phyloP scores from a whole-genome alignment of 2,797 vertebrate species.

The Smutsia gigantea region DNA sequence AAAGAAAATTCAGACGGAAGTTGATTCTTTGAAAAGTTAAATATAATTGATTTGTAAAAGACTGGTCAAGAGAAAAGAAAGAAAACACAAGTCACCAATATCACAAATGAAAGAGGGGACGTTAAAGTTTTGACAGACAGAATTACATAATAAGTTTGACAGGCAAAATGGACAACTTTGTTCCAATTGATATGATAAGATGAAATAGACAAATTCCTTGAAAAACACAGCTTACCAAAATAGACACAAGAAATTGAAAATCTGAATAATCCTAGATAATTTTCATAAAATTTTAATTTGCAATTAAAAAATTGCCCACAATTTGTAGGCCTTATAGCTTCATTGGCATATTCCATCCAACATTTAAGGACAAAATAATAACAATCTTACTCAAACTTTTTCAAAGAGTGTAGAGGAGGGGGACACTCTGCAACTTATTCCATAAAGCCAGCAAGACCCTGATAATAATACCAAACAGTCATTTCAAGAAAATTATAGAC shows the following conservation, averaged over 20 bases:
- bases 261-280: slow-evolving; percentile 20
- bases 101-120: neutral
- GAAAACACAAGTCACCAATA: slow-evolving; percentile 20
- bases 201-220: slow-evolving; percentile 23
- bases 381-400: slow-evolving; percentile 34
- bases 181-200: slow-evolving; percentile 19
- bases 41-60: slow-evolving; percentile 24
- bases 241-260: slow-evolving; percentile 25
- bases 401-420: neutral
- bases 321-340: neutral
- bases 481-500: slow-evolving; percentile 19
- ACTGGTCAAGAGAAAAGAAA: neutral
- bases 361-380: slow-evolving; percentile 45
- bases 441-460: slow-evolving; percentile 12
- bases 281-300: slow-evolving; percentile 31
- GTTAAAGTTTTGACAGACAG: neutral
- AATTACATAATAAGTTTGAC: too few species aligned
- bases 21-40: slow-evolving; percentile 12
- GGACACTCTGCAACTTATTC: neutral
- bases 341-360: neutral
- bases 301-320: neutral
- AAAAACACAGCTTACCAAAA: slow-evolving; percentile 36
- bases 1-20: neutral
- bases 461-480: slow-evolving; percentile 38
- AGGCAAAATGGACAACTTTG: neutral